phyloP scores from a whole-genome alignment of 2,888 invertebrate species.

The Leptura quadrifasciata region DNA sequence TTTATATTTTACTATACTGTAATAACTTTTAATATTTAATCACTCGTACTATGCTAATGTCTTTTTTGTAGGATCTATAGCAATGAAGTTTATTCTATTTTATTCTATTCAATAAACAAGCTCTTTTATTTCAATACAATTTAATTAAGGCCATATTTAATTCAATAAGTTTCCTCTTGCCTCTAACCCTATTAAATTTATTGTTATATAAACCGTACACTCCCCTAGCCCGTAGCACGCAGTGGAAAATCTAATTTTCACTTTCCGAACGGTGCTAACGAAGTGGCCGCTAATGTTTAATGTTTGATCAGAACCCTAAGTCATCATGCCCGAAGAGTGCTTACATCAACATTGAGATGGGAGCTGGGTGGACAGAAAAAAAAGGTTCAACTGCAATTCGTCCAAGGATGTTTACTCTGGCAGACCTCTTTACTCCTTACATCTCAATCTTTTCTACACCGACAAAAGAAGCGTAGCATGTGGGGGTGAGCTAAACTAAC shows the following conservation, averaged over 20 bases:
- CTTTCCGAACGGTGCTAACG: slow-evolving; percentile 13
- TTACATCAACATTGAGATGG: slow-evolving; percentile 3
- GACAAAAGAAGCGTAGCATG: background rate
- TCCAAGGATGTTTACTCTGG: slow-evolving; percentile 2
- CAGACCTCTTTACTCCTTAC: slow-evolving; percentile 5
- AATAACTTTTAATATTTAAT: no score
- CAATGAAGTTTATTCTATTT: no score
- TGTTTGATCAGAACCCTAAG: slow-evolving; percentile 20
- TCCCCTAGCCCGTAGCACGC: background rate
- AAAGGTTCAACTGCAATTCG: slow-evolving; percentile 5
- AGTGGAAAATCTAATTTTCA: slow-evolving; percentile 18
- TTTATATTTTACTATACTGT: no score
- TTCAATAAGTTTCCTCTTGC: background rate
- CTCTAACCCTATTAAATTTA: background rate
- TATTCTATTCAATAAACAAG: background rate
- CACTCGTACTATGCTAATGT: no score
- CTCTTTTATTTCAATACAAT: background rate
- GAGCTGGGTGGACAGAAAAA: slow-evolving; percentile 5
- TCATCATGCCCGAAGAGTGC: slow-evolving; percentile 5
- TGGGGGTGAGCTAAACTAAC: background rate
- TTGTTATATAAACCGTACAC: background rate
- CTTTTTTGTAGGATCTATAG: no score
- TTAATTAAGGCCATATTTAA: background rate
- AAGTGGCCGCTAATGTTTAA: slow-evolving; percentile 22
- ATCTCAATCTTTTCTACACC: background rate